These are phyloP conservation scores for Diadromus collaris DNA, from an alignment of 2,888 invertebrate genomes.

Conservation along the genomic window DNA sequence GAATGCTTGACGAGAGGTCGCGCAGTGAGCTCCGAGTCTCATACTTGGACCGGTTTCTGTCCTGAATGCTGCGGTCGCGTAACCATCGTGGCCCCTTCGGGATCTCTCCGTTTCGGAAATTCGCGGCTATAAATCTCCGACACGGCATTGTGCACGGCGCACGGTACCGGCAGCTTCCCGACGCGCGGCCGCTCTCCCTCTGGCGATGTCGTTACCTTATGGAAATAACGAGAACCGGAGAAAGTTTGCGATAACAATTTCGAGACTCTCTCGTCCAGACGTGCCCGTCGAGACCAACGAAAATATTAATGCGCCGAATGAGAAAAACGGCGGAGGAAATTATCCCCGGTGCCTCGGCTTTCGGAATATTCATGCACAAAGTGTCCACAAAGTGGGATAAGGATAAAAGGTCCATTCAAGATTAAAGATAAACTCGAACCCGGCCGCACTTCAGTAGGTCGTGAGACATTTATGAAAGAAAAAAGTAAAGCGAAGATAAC, in stretches of 20 bases:
- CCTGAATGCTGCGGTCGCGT: slow-evolving; percentile 10
- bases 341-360: background rate
- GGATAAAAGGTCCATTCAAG: slow-evolving; percentile 11
- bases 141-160: background rate
- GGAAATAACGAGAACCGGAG: background rate
- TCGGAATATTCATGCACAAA: slow-evolving; percentile 15
- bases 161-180: background rate
- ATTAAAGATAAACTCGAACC: slow-evolving; percentile 4
- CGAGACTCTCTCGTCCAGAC: slow-evolving; percentile 8
- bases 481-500: background rate
- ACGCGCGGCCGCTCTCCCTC: background rate
- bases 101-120: slow-evolving; percentile 3
- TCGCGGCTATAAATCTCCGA: slow-evolving; percentile 4
- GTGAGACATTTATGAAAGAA: slow-evolving; percentile 30
- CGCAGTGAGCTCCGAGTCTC: slow-evolving; percentile 15
- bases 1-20: slow-evolving; percentile 16
- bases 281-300: background rate
- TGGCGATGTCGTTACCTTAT: background rate
- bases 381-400: background rate
- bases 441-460: background rate
- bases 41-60: slow-evolving; percentile 22
- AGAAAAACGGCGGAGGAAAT: slow-evolving; percentile 18
- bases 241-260: slow-evolving; percentile 9
- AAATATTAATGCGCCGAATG: slow-evolving; percentile 28
- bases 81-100: background rate